Base-by-base conservation (phyloP, 1,140 invertebrate species). In the Mactra quadrangularis region DNA sequence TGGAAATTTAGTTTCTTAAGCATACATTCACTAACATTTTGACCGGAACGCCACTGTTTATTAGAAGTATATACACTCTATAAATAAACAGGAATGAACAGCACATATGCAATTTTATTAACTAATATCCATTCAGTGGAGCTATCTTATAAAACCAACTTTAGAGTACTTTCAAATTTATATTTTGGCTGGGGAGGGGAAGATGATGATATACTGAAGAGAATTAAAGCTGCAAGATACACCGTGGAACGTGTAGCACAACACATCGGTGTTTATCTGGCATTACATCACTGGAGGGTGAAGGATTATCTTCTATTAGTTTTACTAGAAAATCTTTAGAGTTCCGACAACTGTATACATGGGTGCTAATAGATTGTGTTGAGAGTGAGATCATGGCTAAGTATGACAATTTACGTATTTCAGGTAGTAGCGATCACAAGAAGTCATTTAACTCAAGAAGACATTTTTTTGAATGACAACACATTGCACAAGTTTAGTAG, bases 131-230 rank as follows among this genome's bases (percentile, higher is more conserved):
- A n/a, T n/a, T n/a, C n/a, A n/a, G n/a, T n/a, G n/a, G n/a, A n/a
- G n/a, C n/a, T n/a, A n/a, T n/a, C n/a, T n/a, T n/a, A n/a, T n/a
- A n/a, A n/a, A n/a, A n/a, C n/a, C n/a, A n/a, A n/a, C n/a, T n/a
- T n/a, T n/a, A n/a, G n/a, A n/a, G n/a, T n/a, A 3, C 98, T 98
- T 94, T 97, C 96, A 15, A 98, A 98, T 93, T 90, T 95, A 35
- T 98, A 96, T 93, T 97, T 95, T 93, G 97, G 96, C 0, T 97
- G 96, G 96, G 96, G 93, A 27, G 88, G 87, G 53, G 89, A 90
- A 79, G 89, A 89, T 74, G 88, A 90, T 62, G 88, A 89, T 59
- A 47, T 89, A 53, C 79, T 25, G 29, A 62, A 38, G 33, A 82
- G 83, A 27, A 59, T 71, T 1, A 29, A 1, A 41, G 29, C 38